Percentiles rank a stretch among this genome's conserved stretches.
These are phyloP conservation scores for Venusia cambrica DNA, from an alignment of 2,888 invertebrate species.

Conservation along the genomic window DNA sequence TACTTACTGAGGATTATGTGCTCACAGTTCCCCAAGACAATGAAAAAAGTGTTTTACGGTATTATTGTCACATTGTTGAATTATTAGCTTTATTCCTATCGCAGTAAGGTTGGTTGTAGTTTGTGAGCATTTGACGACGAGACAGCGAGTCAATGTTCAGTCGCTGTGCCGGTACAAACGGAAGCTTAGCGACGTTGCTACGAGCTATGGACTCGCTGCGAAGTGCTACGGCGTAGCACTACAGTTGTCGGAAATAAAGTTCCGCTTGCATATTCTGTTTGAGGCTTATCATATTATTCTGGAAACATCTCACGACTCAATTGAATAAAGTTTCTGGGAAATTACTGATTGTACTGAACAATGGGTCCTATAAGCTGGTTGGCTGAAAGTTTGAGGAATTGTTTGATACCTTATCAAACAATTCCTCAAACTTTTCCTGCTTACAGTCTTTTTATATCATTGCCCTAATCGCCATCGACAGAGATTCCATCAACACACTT, in stretches of 20 bases:
- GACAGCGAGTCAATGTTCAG: neutral
- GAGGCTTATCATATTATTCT: conserved; percentile 10
- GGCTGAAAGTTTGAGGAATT: too few relatives aligned
- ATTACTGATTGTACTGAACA: too few relatives aligned
- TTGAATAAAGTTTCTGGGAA: too few relatives aligned
- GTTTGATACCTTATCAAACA: too few relatives aligned
- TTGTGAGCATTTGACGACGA: conserved; percentile 2
- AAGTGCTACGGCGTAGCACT: conserved; percentile 10
- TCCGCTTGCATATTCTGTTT: conserved; percentile 16
- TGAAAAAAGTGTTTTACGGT: neutral
- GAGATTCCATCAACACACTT: too few relatives aligned
- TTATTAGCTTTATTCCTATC: neutral
- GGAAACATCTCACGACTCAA: too few relatives aligned
- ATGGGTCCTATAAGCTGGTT: too few relatives aligned
- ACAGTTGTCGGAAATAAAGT: conserved; percentile 20
- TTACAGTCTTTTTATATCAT: too few relatives aligned
- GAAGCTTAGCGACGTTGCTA: conserved; percentile 4
- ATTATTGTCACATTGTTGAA: neutral
- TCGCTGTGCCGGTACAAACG: neutral
- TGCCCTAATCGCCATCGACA: too few relatives aligned
- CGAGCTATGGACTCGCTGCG: conserved; percentile 4
- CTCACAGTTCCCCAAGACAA: too few relatives aligned
- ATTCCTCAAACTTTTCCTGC: too few relatives aligned
- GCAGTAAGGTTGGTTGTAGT: neutral
- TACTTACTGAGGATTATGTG: too few relatives aligned